phyloP scores from a whole-genome alignment of 2,888 invertebrate species.

The Microplitis manilae region DNA sequence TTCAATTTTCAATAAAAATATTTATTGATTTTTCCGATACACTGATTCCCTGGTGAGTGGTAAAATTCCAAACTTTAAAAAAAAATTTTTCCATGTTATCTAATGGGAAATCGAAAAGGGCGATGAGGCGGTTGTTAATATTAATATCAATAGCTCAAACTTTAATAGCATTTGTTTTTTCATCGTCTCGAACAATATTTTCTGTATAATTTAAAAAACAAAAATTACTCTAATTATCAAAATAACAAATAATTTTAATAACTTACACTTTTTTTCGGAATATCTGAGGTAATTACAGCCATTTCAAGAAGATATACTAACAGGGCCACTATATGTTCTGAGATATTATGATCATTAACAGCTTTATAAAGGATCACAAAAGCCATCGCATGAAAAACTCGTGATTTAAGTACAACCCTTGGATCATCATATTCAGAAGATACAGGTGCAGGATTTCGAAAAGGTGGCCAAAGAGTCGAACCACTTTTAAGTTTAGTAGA shows the following conservation, averaged over 20 bases:
- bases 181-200: too few species aligned
- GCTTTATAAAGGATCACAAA: conserved; percentile 90
- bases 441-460: conserved; percentile 79
- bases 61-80: too few species aligned
- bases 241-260: conserved; percentile 9
- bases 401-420: conserved; percentile 75
- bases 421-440: conserved; percentile 81
- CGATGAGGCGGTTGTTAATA: too few species aligned
- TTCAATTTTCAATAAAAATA: too few species aligned
- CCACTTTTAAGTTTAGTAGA: conserved; percentile 76
- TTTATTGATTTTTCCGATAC: too few species aligned
- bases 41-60: too few species aligned
- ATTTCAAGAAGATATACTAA: conserved; percentile 90
- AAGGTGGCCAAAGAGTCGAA: conserved; percentile 86
- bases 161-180: too few species aligned
- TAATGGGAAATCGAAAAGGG: too few species aligned
- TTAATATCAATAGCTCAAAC: too few species aligned
- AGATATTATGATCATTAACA: conserved; percentile 81
- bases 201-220: too few species aligned
- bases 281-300: conserved; percentile 76
- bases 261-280: conserved; percentile 70
- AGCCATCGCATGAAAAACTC: conserved; percentile 81
- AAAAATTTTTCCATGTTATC: too few species aligned
- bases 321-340: conserved; percentile 91
- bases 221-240: not conserved